Evolutionary conservation across 2,888 invertebrate species (phyloP), one percentile per base, ranked within the genome.

Genomic region (Synanthedon vespiformis): DNA sequence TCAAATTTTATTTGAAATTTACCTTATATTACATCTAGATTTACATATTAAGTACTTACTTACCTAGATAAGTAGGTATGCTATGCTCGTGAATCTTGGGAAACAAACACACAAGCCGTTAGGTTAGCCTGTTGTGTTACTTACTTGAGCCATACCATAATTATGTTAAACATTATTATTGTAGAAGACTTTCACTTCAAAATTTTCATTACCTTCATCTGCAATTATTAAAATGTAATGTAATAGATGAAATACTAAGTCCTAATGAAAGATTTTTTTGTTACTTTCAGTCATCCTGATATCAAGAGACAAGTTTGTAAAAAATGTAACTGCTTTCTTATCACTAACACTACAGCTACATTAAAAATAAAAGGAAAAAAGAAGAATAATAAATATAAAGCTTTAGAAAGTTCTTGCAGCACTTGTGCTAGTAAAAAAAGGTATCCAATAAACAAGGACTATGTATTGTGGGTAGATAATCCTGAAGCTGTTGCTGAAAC

Each of bases 271-370:
- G 8, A 6, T 27, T 34, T 34, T 34, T 34, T 34, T 34, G 22
- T 22, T 22, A 22, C 34, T 56, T 55, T 10, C 69, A 90, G 90
- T 57, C 90, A 90, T 61, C 89, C 90, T n/a, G 82, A 88, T 52
- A 70, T 91, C 47, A 91, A 91, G 62, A 77, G 90, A 51, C 89
- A 89, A 54, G 68, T 90, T 49, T 91, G 91, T 61, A 90, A 90
- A 65, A 85, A 80, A 58, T 91, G 91, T 60, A 80, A 87, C 52
- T 81, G 87, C 53, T 79, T 89, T 5, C 72, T 91, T 0, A 75
- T 90, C 48, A 72, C 88, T 27, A 86, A 88, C 34, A 72, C 84
- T 53, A 88, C 90, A 4, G 89, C 86, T 0, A 85, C 66, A 58
- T 82, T 89, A 58, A 83, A 88, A 60, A 65, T 89, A 11, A 77